These are phyloP conservation scores for Acanthurus leucopareius DNA, from an alignment of 2,797 vertebrate genomes.

Conservation along the genomic window DNA sequence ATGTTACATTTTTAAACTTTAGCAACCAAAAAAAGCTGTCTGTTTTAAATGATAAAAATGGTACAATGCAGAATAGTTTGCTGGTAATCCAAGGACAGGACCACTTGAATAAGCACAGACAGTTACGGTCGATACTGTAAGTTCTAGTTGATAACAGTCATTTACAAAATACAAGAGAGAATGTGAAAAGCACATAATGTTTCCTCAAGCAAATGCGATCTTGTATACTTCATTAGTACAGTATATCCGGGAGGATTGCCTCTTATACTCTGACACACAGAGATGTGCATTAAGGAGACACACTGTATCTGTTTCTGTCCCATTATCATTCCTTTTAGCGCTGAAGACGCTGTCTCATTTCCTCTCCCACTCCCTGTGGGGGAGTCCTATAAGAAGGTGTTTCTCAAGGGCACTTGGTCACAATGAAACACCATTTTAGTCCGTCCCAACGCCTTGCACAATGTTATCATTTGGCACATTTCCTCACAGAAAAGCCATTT, in stretches of 20 bases:
- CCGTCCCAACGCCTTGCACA: conserved; percentile 58
- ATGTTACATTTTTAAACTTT: conserved; percentile 23
- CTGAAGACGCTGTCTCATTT: conserved; percentile 53
- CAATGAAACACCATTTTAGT: conserved; percentile 68
- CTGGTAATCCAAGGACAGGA: conserved; percentile 9
- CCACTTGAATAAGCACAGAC: not conserved
- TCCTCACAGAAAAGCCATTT: conserved; percentile 54
- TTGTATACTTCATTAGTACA: not conserved
- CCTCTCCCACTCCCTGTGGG: conserved; percentile 47
- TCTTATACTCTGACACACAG: not conserved
- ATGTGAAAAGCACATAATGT: not conserved
- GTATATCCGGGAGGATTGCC: not conserved
- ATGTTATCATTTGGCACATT: conserved; percentile 71
- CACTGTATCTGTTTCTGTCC: conserved; percentile 28
- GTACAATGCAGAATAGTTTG: not conserved
- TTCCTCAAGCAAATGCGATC: conserved; percentile 15
- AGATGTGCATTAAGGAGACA: not conserved
- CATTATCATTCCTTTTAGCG: conserved; percentile 47
- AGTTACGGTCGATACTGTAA: not conserved
- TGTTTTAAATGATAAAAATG: not conserved
- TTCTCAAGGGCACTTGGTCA: conserved; percentile 68
- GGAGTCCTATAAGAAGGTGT: conserved; percentile 50
- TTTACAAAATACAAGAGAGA: conserved; percentile 14
- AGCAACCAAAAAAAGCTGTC: not conserved
- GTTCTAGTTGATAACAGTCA: conserved; percentile 10